phyloP scores from a whole-genome alignment of 1,140 invertebrate species.

The Bombus waltoni region DNA sequence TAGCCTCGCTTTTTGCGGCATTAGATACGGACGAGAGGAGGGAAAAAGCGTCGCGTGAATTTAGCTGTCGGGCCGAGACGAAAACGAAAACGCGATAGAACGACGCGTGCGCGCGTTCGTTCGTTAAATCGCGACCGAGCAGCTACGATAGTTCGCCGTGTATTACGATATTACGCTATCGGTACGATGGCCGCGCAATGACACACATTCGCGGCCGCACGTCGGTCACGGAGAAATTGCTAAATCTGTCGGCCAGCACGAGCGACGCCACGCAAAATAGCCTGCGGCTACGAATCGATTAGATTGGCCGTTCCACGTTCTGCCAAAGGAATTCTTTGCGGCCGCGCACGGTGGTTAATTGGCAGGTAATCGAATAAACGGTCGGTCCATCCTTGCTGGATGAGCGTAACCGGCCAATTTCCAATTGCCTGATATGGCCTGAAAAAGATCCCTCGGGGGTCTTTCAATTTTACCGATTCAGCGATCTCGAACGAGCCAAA shows the following conservation, averaged over 20 bases:
- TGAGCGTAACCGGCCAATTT: background rate
- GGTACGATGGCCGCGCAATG: background rate
- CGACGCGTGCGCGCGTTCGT: background rate
- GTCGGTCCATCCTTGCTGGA: background rate
- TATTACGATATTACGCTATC: slow-evolving; percentile 35
- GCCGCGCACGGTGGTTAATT: slow-evolving; percentile 39
- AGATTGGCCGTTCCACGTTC: slow-evolving; percentile 31
- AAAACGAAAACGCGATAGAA: background rate
- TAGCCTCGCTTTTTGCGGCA: slow-evolving; percentile 11
- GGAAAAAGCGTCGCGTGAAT: slow-evolving; percentile 6
- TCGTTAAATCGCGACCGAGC: background rate
- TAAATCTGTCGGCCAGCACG: slow-evolving; percentile 31
- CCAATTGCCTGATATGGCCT: background rate
- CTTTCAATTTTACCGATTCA: slow-evolving; percentile 8
- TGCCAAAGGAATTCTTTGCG: slow-evolving; percentile 55
- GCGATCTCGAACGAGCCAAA: background rate
- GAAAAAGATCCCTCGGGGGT: slow-evolving; percentile 9
- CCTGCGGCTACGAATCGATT: slow-evolving; percentile 50
- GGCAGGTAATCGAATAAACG: slow-evolving; percentile 52
- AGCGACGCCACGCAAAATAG: slow-evolving; percentile 40
- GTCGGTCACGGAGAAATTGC: slow-evolving; percentile 44
- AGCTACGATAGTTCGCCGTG: no score
- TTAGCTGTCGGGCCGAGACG: background rate
- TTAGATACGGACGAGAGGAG: slow-evolving; percentile 12
- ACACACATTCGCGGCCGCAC: slow-evolving; percentile 17